phyloP scores from a whole-genome alignment of 2,113 vertebrate species.

The Telmatochromis sp. region DNA sequence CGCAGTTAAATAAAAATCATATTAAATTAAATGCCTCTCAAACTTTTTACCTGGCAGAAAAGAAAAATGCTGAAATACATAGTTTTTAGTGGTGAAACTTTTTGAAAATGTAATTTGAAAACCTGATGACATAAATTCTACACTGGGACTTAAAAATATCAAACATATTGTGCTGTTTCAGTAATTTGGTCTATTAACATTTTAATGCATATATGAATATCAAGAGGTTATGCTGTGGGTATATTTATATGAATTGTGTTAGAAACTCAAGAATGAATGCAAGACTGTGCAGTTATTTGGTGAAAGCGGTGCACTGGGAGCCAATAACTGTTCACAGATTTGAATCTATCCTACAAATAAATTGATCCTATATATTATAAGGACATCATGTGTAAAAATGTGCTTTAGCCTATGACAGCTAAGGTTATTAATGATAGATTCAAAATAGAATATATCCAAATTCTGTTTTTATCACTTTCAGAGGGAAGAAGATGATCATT shows the following conservation, averaged over 20 bases:
- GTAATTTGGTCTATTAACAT: constrained; percentile 22
- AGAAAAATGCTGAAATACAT: background rate
- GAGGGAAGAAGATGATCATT: background rate
- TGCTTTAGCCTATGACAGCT: background rate
- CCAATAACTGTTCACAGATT: background rate
- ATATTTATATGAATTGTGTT: background rate
- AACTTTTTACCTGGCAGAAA: background rate
- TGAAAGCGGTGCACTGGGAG: background rate
- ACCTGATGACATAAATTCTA: background rate
- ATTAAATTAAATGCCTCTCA: background rate
- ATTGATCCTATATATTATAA: background rate
- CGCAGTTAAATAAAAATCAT: background rate
- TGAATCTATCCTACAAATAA: background rate
- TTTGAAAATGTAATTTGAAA: background rate
- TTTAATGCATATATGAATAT: constrained; percentile 45
- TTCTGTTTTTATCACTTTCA: background rate
- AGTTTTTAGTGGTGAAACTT: background rate
- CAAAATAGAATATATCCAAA: background rate
- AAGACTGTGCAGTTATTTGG: background rate
- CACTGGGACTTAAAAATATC: background rate
- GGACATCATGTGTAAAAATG: background rate
- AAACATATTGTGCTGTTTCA: background rate
- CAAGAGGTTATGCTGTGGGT: background rate
- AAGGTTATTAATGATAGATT: background rate
- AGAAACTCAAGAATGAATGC: constrained; percentile 4